These are phyloP conservation scores for Ceratosolen solmsi DNA, from an alignment of 1,140 invertebrate species.

Conservation along the genomic window DNA sequence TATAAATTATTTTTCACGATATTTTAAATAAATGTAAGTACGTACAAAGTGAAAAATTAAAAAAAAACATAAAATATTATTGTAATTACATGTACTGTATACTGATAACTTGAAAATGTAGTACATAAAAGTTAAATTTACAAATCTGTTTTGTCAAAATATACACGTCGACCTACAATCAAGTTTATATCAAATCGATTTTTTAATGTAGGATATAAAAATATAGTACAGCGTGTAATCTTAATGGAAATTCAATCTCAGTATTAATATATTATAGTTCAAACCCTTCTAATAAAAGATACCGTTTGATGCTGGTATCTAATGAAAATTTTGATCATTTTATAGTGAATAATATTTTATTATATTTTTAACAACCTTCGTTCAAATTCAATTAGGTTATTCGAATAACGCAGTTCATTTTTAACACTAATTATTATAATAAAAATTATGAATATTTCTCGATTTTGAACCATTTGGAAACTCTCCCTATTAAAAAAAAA, in stretches of 20 bases:
- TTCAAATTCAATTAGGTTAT: background rate
- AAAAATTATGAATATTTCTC: background rate
- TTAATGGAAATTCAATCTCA: background rate
- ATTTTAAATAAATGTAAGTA: too few relatives aligned
- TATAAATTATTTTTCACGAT: too few relatives aligned
- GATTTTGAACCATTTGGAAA: too few relatives aligned
- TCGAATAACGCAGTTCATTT: background rate
- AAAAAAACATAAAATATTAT: too few relatives aligned
- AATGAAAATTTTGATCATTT: background rate
- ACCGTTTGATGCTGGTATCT: background rate
- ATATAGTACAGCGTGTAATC: background rate
- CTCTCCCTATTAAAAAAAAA: background rate
- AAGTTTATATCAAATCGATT: background rate
- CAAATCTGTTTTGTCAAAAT: background rate
- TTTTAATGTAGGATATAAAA: background rate
- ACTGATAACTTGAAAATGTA: too few relatives aligned
- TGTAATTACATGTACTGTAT: too few relatives aligned
- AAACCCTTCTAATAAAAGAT: background rate
- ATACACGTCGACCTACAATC: background rate
- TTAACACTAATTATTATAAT: background rate
- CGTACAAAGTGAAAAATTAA: too few relatives aligned
- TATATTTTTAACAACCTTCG: background rate
- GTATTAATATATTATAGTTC: background rate
- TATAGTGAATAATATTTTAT: background rate
- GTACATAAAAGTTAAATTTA: too few relatives aligned